phyloP scores from a whole-genome alignment of 1,140 invertebrate genomes.

The Zelostemma sp. region DNA sequence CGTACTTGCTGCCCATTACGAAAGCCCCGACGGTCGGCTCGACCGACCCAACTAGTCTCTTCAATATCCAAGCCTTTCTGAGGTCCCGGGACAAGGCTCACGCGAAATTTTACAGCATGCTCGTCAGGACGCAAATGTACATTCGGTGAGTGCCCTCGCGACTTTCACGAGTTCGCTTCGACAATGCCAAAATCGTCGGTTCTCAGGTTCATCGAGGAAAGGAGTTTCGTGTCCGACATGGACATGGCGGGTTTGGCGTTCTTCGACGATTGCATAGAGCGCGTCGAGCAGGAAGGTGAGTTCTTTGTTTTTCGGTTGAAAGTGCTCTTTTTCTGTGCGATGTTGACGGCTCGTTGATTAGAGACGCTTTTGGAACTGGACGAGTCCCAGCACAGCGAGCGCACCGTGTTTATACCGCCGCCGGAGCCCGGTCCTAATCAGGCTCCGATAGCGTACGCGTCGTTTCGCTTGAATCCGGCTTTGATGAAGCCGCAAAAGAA shows the following conservation, averaged over 20 bases:
- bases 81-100: slow-evolving; percentile 82
- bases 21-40: slow-evolving; percentile 93
- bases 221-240: slow-evolving; percentile 97
- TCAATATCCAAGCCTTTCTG: slow-evolving; percentile 90
- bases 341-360: slow-evolving; percentile 34
- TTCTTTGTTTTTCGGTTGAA: slow-evolving; percentile 11
- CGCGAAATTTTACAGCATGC: slow-evolving; percentile 89
- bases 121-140: slow-evolving; percentile 97
- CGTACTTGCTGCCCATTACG: slow-evolving; percentile 93
- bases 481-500: slow-evolving; percentile 72
- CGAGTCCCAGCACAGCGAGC: slow-evolving; percentile 82
- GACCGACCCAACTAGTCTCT: slow-evolving; percentile 94
- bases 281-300: slow-evolving; percentile 74
- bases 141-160: slow-evolving; percentile 72
- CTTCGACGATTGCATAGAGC: slow-evolving; percentile 97
- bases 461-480: slow-evolving; percentile 72
- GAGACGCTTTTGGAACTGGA: slow-evolving; percentile 81
- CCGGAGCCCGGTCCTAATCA: slow-evolving; percentile 80
- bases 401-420: slow-evolving; percentile 96
- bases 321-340: neutral
- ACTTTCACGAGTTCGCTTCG: too few species aligned
- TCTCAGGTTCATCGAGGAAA: slow-evolving; percentile 94
- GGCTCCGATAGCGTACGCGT: slow-evolving; percentile 59
- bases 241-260: slow-evolving; percentile 90
- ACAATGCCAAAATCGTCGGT: slow-evolving; percentile 1